Percentiles rank a stretch among this genome's conserved stretches.
These are phyloP conservation scores for Acanthopagrus latus DNA, from an alignment of 2,797 vertebrate genomes.

Conservation along the genomic window DNA sequence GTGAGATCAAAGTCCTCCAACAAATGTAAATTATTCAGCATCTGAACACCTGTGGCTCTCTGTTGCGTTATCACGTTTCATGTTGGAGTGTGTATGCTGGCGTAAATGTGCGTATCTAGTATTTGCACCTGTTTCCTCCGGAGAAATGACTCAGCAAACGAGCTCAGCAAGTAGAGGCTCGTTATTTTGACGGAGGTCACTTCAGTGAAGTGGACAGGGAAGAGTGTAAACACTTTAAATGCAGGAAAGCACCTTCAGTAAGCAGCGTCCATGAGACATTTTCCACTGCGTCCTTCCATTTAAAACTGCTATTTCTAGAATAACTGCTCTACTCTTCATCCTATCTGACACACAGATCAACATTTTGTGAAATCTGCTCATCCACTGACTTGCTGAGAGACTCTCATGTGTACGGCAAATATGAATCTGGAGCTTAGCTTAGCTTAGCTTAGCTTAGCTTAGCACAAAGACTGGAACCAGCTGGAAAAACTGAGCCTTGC, in stretches of 20 bases:
- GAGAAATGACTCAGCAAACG: slow-evolving; percentile 19
- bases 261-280: not conserved
- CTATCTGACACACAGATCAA: not conserved
- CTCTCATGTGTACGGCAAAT: not conserved
- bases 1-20: slow-evolving; percentile 43
- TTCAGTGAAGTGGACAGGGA: not conserved
- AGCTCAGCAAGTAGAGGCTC: not conserved
- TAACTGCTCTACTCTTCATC: not conserved
- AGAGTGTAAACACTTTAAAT: slow-evolving; percentile 1
- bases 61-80: slow-evolving; percentile 39
- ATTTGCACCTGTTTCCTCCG: not conserved
- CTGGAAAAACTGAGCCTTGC: not conserved
- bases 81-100: not conserved
- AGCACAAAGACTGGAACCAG: not conserved
- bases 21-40: slow-evolving; percentile 54
- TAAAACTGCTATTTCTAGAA: not conserved
- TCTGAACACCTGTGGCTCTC: slow-evolving; percentile 33
- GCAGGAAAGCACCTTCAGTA: not conserved
- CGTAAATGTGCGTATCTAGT: not conserved
- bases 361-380: not conserved
- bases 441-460: not conserved
- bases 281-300: not conserved
- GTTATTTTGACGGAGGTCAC: not conserved
- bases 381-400: not conserved
- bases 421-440: not conserved